Evolutionary conservation across 2,888 invertebrate species (phyloP), one percentile per base, ranked within the genome.

Genomic region (Sminthurides aquaticus): DNA sequence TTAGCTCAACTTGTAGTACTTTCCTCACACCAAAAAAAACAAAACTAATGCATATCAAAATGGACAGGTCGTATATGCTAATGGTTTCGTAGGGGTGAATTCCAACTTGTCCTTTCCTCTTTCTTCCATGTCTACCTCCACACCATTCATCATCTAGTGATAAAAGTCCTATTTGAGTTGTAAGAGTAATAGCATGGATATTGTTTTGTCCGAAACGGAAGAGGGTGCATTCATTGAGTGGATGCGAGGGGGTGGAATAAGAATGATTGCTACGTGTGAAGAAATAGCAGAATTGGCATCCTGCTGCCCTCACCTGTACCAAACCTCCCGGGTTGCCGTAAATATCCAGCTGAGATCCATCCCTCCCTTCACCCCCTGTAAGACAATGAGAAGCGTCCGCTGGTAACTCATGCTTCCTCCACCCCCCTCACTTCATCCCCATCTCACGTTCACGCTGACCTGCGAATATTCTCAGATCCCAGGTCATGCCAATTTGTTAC

Each of bases 341-440:
- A 74, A 74, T 67, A 74, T 70, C 74, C 65, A 62, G 72, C 74
- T 71, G 74, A 62, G 69, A 69, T 70, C 43, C 69, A 69, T 69
- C 65, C 66, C 60, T 62, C 27, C 63, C 70, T 71, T 71, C 71
- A 64, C 64, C 64, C 65, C 66, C 58, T 60, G 61, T 34, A 34
- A 34, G 15, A 34, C 15, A 11, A 34, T 15, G 43, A 5, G 8
- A 34, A 15, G 43, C 43, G 15, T 34, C 8, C 5, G 43, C 43
- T 34, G 8, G n/a, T n/a, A 5, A 34, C 43, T 11, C 15, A 15
- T 5, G 43, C 43, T 34, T 5, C 8, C 5, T 34, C 15, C 43
- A 34, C 15, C 43, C 5, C 43, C 15, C 43, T 34, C 43, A 34
- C 43, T 5, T 34, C 43, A 11, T 15, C 43, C 43, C 43, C 15